Conservation (phyloP, 2,113 vertebrate genomes). For the Pantherophis guttatus region DNA sequence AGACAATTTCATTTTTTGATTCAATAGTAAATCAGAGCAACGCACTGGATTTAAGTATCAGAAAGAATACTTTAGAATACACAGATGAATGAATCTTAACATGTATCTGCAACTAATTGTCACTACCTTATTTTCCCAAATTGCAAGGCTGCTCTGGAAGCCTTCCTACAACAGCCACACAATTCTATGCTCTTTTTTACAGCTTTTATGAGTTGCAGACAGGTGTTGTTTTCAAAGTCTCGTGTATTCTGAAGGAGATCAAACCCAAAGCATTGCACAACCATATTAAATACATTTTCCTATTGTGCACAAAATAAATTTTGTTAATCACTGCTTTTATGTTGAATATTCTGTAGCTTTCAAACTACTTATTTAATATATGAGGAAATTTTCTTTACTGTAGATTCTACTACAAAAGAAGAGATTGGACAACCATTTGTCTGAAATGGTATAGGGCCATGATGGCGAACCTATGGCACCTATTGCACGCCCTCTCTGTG, state of each 20-base stretch:
- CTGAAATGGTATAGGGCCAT: too few relatives aligned
- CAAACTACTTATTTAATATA: conserved; percentile 25
- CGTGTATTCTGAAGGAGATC: neutral
- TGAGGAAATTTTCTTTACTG: conserved; percentile 43
- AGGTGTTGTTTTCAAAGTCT: neutral
- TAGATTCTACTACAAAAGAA: too few relatives aligned
- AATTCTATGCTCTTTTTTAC: neutral
- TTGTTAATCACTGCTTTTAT: conserved; percentile 59
- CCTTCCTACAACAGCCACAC: neutral
- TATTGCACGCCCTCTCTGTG: too few relatives aligned
- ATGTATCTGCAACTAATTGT: neutral
- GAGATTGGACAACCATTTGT: too few relatives aligned
- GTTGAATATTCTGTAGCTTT: conserved; percentile 63
- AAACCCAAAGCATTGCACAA: neutral
- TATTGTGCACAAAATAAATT: conserved; percentile 58
- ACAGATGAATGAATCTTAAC: neutral
- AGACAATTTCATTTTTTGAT: neutral
- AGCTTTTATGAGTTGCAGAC: neutral
- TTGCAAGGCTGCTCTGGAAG: neutral
- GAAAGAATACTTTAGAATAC: neutral
- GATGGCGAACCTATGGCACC: too few relatives aligned
- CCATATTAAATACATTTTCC: conserved; percentile 56
- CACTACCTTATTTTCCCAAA: neutral
- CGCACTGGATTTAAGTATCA: neutral
- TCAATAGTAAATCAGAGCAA: neutral